These are phyloP conservation scores for Drosophila obscura DNA, from an alignment of 1,140 invertebrate species.

Conservation along the genomic window DNA sequence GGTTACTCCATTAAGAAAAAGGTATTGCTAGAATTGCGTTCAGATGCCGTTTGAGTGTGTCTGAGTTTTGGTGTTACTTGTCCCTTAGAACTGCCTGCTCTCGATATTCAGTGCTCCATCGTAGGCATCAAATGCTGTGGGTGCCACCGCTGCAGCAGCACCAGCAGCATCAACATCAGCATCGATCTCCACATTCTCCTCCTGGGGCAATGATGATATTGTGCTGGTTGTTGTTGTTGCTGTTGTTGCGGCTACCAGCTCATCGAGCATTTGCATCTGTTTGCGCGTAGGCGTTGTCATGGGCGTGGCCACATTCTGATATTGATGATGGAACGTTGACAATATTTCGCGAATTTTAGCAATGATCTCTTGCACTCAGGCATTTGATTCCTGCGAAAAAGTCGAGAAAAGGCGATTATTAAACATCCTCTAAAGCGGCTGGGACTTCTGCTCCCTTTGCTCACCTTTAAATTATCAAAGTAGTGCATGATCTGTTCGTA, in stretches of 20 bases:
- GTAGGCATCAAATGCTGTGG: conserved; percentile 32
- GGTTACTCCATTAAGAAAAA: conserved; percentile 1
- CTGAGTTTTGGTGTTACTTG: conserved; percentile 26
- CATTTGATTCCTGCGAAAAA: conserved; percentile 87
- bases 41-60: conserved; percentile 30
- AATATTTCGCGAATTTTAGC: conserved; percentile 90
- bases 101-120: conserved; percentile 53
- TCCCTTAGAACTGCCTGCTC: conserved; percentile 60
- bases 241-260: conserved; percentile 48
- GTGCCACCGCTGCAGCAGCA: not conserved
- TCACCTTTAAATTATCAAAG: conserved; percentile 98
- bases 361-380: conserved; percentile 91
- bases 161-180: conserved; percentile 7
- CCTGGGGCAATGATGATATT: not conserved
- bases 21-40: conserved; percentile 77
- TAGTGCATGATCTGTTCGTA: conserved; percentile 99
- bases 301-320: conserved; percentile 81
- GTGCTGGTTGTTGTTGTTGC: conserved; percentile 1
- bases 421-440: too few species aligned
- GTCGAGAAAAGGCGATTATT: not conserved
- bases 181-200: not conserved
- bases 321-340: conserved; percentile 89
- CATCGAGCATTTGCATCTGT: conserved; percentile 69
- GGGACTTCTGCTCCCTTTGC: conserved; percentile 69
- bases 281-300: conserved; percentile 64